These are phyloP conservation scores for Drosophila saltans DNA, from an alignment of 1,140 invertebrate species.

Conservation along the genomic window DNA sequence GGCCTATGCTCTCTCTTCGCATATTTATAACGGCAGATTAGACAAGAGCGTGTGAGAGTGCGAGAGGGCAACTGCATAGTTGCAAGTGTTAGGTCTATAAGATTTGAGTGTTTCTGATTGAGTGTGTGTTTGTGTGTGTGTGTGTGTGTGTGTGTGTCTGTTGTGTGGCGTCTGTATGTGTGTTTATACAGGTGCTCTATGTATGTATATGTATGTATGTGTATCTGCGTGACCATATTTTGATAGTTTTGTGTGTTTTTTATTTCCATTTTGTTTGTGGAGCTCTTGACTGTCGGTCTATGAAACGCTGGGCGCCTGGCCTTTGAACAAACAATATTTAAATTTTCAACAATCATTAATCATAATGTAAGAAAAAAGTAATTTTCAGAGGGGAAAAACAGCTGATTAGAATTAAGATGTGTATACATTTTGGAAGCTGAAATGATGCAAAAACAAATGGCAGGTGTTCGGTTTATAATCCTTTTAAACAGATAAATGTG, in stretches of 20 bases:
- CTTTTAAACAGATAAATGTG: too few species aligned
- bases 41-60: constrained; percentile 9
- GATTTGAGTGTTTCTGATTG: neutral
- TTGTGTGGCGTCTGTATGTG: neutral
- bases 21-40: constrained; percentile 12
- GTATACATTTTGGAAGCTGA: too few species aligned
- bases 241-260: constrained; percentile 21
- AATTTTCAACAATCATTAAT: constrained; percentile 59
- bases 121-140: constrained; percentile 7
- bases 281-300: constrained; percentile 24
- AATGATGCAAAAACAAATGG: too few species aligned
- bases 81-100: constrained; percentile 11
- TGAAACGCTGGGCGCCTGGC: constrained; percentile 58
- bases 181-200: constrained; percentile 28
- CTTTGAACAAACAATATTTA: constrained; percentile 66
- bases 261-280: constrained; percentile 18
- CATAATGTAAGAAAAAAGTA: constrained; percentile 12
- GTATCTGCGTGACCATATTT: constrained; percentile 39
- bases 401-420: too few species aligned
- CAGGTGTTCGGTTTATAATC: too few species aligned
- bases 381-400: neutral
- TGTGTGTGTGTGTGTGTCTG: constrained; percentile 13
- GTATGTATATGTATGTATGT: constrained; percentile 5
- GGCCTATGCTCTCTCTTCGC: neutral
- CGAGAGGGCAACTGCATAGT: constrained; percentile 2